Evolutionary conservation across 2,888 invertebrate species (phyloP), one percentile per base, ranked within the genome.

Genomic region (Leptothorax acervorum): DNA sequence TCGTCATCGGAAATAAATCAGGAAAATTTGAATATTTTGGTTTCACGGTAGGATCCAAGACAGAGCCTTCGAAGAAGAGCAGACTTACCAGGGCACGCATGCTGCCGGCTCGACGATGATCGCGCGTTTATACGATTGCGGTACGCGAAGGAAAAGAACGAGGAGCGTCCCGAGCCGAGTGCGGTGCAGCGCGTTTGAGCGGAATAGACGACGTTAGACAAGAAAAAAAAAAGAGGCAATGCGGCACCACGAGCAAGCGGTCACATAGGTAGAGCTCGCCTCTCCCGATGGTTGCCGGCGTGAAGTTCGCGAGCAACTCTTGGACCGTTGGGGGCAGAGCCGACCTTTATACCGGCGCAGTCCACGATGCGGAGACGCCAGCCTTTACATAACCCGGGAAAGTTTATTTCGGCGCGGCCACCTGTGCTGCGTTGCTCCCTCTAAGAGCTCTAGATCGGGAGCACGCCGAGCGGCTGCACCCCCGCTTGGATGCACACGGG

Each of bases 331-430:
- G 93, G 92, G 93, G 93, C 92, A 93, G 90, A 90, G 92, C 92
- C 94, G 94, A 94, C 93, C 94, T 95, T 95, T 94, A 95, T 95
- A 94, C 92, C 92, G 90, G 88, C 92, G 88, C 85, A 88, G 91
- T 91, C 92, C 92, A 92, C 92, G 90, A 88, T 35, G 89, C 90
- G 90, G 79, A 90, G 87, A 85, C 84, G 83, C 86, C 85, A 87
- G 91, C 89, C 90, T 94, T 94, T 94, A 94, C 93, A 94, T 94
- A 94, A 94, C 91, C 93, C 91, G 94, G 93, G 94, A 94, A 94
- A 94, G 94, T 94, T 90, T 93, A 94, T 93, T 94, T 94, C 91
- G 94, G 93, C 90, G 85, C 55, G 84, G 60, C 70, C 83, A 60
- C 11, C 18, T 28, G 35, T 35, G 31, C 76, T 35, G 31, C 76